Evolutionary conservation across 2,113 vertebrate species (phyloP).

Genomic region (Spea bombifrons): DNA sequence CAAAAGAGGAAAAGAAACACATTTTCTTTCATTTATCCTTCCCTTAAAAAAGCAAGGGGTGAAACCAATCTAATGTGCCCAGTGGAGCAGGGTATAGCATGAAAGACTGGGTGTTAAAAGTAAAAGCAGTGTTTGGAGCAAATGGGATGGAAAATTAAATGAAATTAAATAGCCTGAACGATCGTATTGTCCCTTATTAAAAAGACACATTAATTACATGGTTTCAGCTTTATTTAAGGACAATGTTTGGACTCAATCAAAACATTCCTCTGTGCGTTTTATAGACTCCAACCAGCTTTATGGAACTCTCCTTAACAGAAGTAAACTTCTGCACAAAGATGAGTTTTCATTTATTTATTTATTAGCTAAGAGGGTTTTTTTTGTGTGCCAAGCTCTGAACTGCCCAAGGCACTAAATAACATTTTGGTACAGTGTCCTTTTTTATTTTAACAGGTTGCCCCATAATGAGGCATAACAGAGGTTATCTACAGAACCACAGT

Average conservation of each 20-base stretch:
- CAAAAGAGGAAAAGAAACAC: constrained; percentile 76
- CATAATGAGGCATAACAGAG: constrained; percentile 80
- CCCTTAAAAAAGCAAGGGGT: constrained; percentile 77
- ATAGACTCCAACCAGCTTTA: constrained; percentile 73
- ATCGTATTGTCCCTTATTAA: constrained; percentile 87
- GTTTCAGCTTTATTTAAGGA: constrained; percentile 87
- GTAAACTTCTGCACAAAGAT: constrained; percentile 64
- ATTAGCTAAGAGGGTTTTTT: constrained; percentile 53
- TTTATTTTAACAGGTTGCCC: constrained; percentile 84
- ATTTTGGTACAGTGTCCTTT: constrained; percentile 67
- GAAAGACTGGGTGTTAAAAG: constrained; percentile 84
- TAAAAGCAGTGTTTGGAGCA: constrained; percentile 86
- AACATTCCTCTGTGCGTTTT: constrained; percentile 81
- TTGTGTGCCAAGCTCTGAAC: constrained; percentile 58
- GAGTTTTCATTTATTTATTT: constrained; percentile 61
- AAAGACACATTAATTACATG: constrained; percentile 99
- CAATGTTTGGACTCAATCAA: constrained; percentile 88
- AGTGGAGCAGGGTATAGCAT: constrained; percentile 77
- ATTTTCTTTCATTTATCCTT: constrained; percentile 82
- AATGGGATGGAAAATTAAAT: constrained; percentile 99
- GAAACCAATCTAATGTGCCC: constrained; percentile 86
- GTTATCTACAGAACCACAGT: constrained; percentile 74
- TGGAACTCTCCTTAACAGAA: constrained; percentile 70
- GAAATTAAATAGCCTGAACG: constrained; percentile 97
- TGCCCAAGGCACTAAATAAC: constrained; percentile 66